These are phyloP conservation scores for Sternotherus odoratus DNA, from an alignment of 2,797 vertebrate genomes.

Conservation along the genomic window DNA sequence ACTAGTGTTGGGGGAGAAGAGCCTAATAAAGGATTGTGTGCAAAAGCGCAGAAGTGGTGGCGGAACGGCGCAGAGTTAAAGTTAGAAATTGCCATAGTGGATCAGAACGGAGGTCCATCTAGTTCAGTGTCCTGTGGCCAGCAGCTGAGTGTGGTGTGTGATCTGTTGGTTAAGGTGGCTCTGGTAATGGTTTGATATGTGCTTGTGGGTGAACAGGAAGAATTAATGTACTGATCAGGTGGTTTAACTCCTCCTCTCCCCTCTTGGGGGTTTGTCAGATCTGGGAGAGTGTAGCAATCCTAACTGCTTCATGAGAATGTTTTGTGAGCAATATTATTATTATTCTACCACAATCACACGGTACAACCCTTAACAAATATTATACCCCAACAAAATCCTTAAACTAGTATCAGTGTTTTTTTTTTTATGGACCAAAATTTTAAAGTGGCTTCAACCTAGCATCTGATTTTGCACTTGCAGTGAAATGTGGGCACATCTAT, in stretches of 20 bases:
- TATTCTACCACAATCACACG: background rate
- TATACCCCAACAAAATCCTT: background rate
- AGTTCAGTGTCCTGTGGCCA: fast-evolving
- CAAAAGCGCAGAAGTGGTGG: no score
- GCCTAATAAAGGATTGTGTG: no score
- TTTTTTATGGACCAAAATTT: background rate
- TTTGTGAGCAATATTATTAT: background rate
- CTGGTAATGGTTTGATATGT: background rate
- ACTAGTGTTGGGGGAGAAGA: background rate
- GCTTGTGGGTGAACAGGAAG: background rate
- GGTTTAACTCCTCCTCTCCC: background rate
- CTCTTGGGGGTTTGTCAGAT: background rate
- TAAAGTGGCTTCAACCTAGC: background rate
- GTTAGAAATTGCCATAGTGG: no score
- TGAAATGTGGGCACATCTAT: background rate
- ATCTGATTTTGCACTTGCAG: background rate
- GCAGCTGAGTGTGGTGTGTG: background rate
- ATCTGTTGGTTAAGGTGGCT: background rate
- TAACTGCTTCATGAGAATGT: fast-evolving
- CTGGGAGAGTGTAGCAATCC: background rate
- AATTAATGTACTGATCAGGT: background rate
- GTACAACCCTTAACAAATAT: background rate
- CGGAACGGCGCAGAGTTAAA: no score
- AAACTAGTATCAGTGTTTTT: background rate
- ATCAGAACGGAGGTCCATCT: background rate